Evolutionary conservation across 1,140 invertebrate genomes (phyloP).

Genomic region (Temnothorax longispinosus): DNA sequence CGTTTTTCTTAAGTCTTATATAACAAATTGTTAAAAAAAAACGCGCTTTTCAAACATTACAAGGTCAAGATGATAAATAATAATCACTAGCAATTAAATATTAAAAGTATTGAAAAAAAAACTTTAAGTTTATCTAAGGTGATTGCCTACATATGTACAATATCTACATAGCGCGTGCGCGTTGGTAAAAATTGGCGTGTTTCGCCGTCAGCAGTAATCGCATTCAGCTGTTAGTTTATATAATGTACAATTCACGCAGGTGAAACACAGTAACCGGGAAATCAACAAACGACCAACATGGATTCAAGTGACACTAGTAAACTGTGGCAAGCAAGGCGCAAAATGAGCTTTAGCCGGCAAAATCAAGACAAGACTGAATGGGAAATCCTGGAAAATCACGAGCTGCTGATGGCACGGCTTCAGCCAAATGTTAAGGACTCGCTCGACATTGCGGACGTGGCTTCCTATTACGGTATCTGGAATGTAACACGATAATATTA

Average conservation of each 20-base stretch:
- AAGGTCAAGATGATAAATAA: conserved; percentile 17
- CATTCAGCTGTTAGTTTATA: neutral
- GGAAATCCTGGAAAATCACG: neutral
- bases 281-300: neutral
- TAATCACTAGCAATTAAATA: neutral
- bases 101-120: neutral
- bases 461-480: conserved; percentile 12
- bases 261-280: neutral
- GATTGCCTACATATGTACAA: neutral
- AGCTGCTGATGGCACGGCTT: neutral
- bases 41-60: too few species aligned
- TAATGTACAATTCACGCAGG: neutral
- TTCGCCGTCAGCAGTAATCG: neutral
- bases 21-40: neutral
- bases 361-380: neutral
- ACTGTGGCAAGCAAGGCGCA: neutral
- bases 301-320: neutral
- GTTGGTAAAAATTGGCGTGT: neutral
- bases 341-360: neutral
- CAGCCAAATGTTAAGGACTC: neutral
- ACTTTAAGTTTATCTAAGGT: neutral
- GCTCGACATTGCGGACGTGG: neutral
- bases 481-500: neutral
- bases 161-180: neutral
- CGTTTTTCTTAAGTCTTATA: neutral